These are phyloP conservation scores for Bradynema listronoti DNA, from an alignment of 1,140 invertebrate species.

Conservation along the genomic window DNA sequence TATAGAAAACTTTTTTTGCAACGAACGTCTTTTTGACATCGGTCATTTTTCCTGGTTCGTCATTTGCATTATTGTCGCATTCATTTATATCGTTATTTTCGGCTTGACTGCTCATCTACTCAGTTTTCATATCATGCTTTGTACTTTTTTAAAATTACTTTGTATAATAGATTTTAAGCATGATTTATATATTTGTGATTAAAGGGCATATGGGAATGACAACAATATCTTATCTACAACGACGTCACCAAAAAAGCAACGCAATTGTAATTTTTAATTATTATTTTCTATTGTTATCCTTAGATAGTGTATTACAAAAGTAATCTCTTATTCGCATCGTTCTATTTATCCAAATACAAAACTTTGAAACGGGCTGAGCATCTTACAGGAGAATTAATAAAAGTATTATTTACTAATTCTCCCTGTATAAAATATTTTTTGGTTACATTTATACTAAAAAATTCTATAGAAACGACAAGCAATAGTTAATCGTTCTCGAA, in stretches of 20 bases:
- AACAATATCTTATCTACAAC: slow-evolving; percentile 19
- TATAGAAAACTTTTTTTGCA: background rate
- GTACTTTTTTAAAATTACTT: slow-evolving; percentile 1
- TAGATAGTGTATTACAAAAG: too few species aligned
- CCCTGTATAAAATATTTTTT: too few species aligned
- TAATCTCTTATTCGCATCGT: too few species aligned
- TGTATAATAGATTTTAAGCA: background rate
- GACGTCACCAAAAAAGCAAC: slow-evolving; percentile 10
- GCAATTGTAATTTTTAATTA: background rate
- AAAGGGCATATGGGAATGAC: slow-evolving; percentile 19
- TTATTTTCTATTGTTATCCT: background rate
- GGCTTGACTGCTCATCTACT: slow-evolving; percentile 20
- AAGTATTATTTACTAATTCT: too few species aligned
- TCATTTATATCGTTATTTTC: slow-evolving; percentile 12
- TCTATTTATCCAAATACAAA: too few species aligned
- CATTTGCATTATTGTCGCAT: background rate
- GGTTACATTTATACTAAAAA: too few species aligned
- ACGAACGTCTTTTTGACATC: slow-evolving; percentile 1
- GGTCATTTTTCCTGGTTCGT: slow-evolving; percentile 10
- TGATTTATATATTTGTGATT: background rate
- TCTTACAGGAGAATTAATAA: too few species aligned
- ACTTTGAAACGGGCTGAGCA: too few species aligned
- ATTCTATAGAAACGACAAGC: too few species aligned
- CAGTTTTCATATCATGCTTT: slow-evolving; percentile 21
- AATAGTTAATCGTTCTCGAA: too few species aligned